Conservation (phyloP, 1,140 invertebrate species). For the Drosophila carrolli region DNA sequence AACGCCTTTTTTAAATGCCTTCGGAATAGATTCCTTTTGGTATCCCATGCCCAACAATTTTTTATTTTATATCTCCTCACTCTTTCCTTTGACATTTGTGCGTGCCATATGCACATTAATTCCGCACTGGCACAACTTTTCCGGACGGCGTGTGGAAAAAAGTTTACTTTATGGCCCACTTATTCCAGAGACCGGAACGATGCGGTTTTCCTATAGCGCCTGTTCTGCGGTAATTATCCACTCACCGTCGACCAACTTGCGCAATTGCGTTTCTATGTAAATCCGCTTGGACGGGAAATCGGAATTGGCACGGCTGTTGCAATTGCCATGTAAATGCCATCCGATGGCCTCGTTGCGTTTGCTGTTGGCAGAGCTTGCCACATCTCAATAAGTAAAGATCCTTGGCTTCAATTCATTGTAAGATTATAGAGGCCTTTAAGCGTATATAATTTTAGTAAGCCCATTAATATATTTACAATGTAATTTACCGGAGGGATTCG, state of each 20-base stretch:
- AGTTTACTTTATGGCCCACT: slow-evolving; percentile 76
- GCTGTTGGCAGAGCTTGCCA: not conserved
- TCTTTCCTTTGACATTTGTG: slow-evolving; percentile 52
- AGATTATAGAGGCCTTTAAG: too few species aligned
- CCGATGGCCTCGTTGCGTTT: slow-evolving; percentile 9
- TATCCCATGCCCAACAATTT: slow-evolving; percentile 3
- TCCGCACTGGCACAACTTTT: slow-evolving; percentile 61
- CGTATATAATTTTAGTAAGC: too few species aligned
- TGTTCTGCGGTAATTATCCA: slow-evolving; percentile 71
- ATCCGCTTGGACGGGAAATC: slow-evolving; percentile 9
- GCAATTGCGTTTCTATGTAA: slow-evolving; percentile 63
- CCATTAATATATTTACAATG: too few species aligned
- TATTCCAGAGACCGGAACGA: slow-evolving; percentile 49
- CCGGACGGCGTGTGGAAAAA: slow-evolving; percentile 49
- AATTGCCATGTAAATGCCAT: slow-evolving; percentile 16
- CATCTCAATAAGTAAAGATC: too few species aligned
- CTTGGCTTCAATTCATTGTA: too few species aligned
- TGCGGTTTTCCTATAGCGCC: slow-evolving; percentile 57
- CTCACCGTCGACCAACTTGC: slow-evolving; percentile 50
- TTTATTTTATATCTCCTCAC: slow-evolving; percentile 2
- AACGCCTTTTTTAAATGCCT: slow-evolving; percentile 55
- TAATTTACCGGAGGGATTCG: too few species aligned
- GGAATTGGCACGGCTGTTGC: slow-evolving; percentile 24
- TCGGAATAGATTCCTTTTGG: slow-evolving; percentile 16
- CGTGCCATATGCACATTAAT: slow-evolving; percentile 79